phyloP scores from a whole-genome alignment of 1,140 invertebrate species.

The Anastrepha ludens region DNA sequence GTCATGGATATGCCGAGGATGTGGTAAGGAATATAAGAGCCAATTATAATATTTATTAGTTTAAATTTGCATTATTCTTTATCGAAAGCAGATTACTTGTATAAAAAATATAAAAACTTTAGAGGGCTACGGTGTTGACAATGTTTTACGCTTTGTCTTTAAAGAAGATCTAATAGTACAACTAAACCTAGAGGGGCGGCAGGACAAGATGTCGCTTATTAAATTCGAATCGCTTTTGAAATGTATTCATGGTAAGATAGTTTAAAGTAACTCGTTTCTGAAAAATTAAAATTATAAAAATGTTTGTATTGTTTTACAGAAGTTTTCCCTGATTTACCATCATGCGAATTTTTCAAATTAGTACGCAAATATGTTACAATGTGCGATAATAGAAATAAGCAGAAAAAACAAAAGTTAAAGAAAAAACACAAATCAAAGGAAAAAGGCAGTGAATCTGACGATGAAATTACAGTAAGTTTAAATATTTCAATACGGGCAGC shows the following conservation, averaged over 20 bases:
- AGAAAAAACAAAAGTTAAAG: neutral
- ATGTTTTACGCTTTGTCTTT: slow-evolving; percentile 6
- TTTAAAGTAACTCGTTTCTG: neutral
- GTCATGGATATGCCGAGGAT: neutral
- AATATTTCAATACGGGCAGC: neutral
- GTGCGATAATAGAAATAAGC: neutral
- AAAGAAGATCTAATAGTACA: neutral
- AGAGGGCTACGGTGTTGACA: neutral
- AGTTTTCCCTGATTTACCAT: neutral
- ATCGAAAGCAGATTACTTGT: neutral
- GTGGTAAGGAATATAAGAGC: neutral
- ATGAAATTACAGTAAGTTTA: neutral
- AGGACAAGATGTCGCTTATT: neutral
- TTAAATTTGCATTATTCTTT: neutral
- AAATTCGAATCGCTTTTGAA: neutral
- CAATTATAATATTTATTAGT: neutral
- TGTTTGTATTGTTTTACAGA: neutral
- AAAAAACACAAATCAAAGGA: neutral
- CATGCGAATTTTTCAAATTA: neutral
- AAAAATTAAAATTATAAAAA: neutral
- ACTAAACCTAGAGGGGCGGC: neutral
- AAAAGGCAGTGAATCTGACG: neutral
- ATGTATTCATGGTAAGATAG: neutral
- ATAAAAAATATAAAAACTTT: neutral
- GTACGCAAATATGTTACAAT: neutral